Evolutionary conservation across 2,888 invertebrate species (phyloP), one percentile per base, ranked within the genome.

Genomic region (Petrolisthes cinctipes): DNA sequence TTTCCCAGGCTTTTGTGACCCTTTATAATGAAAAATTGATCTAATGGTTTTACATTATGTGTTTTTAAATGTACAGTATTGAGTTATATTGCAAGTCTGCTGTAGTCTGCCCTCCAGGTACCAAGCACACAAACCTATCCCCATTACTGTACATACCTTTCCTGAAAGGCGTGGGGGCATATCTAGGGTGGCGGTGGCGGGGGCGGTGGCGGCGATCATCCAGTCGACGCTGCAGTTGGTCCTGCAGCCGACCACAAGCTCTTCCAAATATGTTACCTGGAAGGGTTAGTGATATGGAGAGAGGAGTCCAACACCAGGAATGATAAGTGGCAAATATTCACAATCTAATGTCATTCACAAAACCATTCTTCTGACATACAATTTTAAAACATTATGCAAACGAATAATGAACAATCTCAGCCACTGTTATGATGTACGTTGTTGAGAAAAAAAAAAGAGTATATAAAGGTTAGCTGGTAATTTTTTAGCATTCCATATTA

Each of bases 191-290:
- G 6, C 87, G 71, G 53, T 87, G 85, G 4, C 87, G 82, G 6
- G 85, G 84, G 11, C 88, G 85, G 57, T 86, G 85, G 2, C 89
- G 91, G 84, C 94, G 93, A 91, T 95, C 94, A 91, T 95, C 95
- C 76, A 95, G 92, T 54, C 94, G 93, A 88, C 94, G 93, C 91
- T 94, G 94, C 75, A 95, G 92, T 92, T 95, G 95, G 91, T 95
- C 95, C 91, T 95, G 94, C 83, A 95, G 92, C 91, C 94, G 94
- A 9, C 94, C 93, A 82, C 94, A 93, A 90, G 94, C 94, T 85
- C 94, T 93, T 78, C 93, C 92, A 94, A 92, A 88, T 86, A 91
- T 86, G 66, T 87, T 86, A n/a, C 89, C 89, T 89, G 66, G 5
- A 23, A 73, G 0, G 20, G 76, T 11, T 54, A 85, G 17, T 17